A percentile compares a stretch with the other conserved stretches of the same genome.
These are phyloP conservation scores for Erebia aethiops DNA, from an alignment of 2,888 invertebrate species.

Conservation along the genomic window DNA sequence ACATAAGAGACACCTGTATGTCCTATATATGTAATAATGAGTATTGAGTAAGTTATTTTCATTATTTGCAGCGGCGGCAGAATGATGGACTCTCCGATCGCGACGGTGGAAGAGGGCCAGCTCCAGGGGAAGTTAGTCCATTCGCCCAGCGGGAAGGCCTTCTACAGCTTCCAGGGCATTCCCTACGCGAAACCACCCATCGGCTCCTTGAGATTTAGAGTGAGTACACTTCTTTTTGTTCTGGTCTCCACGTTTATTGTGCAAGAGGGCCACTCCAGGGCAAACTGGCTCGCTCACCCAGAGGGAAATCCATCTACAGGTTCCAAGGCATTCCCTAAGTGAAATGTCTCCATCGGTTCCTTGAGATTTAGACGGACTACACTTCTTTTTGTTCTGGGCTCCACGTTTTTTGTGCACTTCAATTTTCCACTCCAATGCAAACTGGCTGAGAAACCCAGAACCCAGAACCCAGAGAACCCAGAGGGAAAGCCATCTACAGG, in stretches of 20 bases:
- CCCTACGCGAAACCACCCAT: slow-evolving; percentile 76
- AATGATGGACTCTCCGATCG: slow-evolving; percentile 73
- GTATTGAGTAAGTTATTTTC: no score
- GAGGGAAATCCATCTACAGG: slow-evolving; percentile 69
- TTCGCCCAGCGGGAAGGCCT: slow-evolving; percentile 63
- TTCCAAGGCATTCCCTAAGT: slow-evolving; percentile 78
- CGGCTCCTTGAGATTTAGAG: slow-evolving; percentile 73
- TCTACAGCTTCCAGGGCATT: slow-evolving; percentile 75
- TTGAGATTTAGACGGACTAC: slow-evolving; percentile 67
- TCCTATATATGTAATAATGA: no score
- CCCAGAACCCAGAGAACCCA: slow-evolving; percentile 62
- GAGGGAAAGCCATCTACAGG: slow-evolving; percentile 68
- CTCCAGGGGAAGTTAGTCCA: slow-evolving; percentile 64
- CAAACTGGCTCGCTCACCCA: slow-evolving; percentile 55
- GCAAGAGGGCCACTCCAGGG: slow-evolving; percentile 72
- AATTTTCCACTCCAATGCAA: slow-evolving; percentile 70
- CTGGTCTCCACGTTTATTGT: slow-evolving; percentile 67
- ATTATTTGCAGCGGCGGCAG: slow-evolving; percentile 66
- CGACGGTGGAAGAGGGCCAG: slow-evolving; percentile 68
- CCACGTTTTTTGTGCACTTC: slow-evolving; percentile 66
- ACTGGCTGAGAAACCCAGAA: no score
- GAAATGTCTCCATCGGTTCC: slow-evolving; percentile 73
- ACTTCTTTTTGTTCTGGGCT: slow-evolving; percentile 46
- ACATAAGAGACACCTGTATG: no score
- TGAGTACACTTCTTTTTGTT: slow-evolving; percentile 39